A percentile compares a stretch with the other conserved stretches of the same genome.
phyloP scores from a whole-genome alignment of 2,113 vertebrate species.

The Muscicapa adusta region DNA sequence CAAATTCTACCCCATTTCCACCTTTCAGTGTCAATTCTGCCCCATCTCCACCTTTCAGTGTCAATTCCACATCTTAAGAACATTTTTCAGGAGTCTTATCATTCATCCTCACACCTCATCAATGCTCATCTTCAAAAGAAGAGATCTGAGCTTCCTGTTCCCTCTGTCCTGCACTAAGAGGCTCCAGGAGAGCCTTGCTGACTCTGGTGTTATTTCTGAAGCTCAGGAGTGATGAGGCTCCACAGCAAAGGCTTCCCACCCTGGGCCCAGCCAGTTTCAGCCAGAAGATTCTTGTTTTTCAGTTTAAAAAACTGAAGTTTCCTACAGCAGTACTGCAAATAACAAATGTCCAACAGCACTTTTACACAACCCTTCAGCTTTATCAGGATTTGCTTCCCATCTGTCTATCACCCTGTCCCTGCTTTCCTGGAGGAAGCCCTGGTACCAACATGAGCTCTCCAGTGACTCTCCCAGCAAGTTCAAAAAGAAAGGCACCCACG shows the following conservation, averaged over 20 bases:
- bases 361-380: neutral
- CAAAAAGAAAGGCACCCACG: neutral
- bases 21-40: accelerated
- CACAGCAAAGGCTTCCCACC: neutral
- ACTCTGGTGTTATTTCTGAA: neutral
- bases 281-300: neutral
- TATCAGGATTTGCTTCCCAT: neutral
- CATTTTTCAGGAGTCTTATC: accelerated
- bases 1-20: neutral
- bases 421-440: neutral
- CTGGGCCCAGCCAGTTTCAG: neutral
- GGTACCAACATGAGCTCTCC: neutral
- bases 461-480: neutral
- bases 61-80: neutral
- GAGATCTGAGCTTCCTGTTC: neutral
- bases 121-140: neutral
- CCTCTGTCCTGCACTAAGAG: accelerated
- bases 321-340: neutral
- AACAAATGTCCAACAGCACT: neutral
- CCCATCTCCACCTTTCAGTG: neutral
- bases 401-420: neutral
- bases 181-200: neutral
- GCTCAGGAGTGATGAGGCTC: neutral
- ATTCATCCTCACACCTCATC: neutral
- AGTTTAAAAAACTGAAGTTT: neutral